phyloP scores from a whole-genome alignment of 2,888 invertebrate genomes.

The Caprella mutica region DNA sequence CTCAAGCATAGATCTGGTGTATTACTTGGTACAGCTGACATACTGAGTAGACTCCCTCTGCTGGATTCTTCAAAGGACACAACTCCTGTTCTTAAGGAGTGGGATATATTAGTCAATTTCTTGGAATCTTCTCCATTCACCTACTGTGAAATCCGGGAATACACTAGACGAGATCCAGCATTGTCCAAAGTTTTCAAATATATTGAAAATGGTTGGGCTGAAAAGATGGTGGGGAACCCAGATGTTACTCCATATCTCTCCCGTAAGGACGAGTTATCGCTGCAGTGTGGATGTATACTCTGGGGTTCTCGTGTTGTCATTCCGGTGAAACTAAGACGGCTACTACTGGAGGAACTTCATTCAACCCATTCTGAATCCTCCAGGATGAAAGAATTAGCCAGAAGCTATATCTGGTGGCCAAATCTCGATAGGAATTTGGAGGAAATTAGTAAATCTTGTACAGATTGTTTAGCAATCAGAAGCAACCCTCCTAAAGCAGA shows the following conservation, averaged over 20 bases:
- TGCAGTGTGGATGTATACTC: background rate
- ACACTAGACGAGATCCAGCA: background rate
- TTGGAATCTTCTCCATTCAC: background rate
- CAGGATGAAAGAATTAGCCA: background rate
- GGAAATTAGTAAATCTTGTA: too few relatives aligned
- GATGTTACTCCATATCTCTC: background rate
- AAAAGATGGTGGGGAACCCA: background rate
- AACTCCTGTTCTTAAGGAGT: background rate
- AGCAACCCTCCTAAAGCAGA: background rate
- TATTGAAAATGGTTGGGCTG: background rate
- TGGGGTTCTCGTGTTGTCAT: background rate
- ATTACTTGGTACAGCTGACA: background rate
- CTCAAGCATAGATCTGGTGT: background rate
- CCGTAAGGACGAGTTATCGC: background rate
- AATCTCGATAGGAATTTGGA: background rate
- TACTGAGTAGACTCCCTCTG: background rate
- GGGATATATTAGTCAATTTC: background rate
- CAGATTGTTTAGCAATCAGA: too few relatives aligned
- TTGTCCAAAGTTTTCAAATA: background rate
- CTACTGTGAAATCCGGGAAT: background rate
- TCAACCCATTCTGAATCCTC: background rate
- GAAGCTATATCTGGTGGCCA: background rate
- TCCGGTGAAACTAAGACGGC: background rate
- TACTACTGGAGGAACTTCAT: background rate
- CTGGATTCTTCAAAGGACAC: background rate